Base-by-base conservation (phyloP, 2,888 invertebrate genomes). In the Rhimphoctona megacephalus region DNA sequence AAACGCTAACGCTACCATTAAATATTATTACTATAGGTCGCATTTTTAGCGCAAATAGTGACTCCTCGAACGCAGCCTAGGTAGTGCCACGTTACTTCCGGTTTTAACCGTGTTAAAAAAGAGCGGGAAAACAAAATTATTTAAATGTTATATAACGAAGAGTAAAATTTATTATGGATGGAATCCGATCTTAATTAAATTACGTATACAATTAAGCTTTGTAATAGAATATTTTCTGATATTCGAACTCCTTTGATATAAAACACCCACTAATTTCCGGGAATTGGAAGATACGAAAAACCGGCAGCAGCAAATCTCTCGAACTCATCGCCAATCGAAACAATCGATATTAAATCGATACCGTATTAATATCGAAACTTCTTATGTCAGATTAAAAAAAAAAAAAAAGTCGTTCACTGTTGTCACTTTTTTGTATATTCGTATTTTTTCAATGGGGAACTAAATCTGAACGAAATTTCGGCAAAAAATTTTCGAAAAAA, bases 361-460 rank as follows among this genome's bases (percentile, higher is more conserved):
- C 64, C 36, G 22, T 67, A 69, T 39, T 74, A 74, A 57, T 73
- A 73, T 85, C 81, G 85, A 82, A 74, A 39, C 30, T 57, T 78
- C 76, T 33, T 17, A 17, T 69, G 74, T 57, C 46, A 79, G 14
- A 76, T 52, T 2, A 70, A 80, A 76, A 77, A 54, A 77, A 66
- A 77, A 69, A 57, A 33, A 54, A 33, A 70, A 74, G 43, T 83
- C 54, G 64, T 78, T 67, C 52, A 81, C 73, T 85, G 88, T 89
- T 83, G 83, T 85, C 79, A 66, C 76, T 83, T 73, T 76, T 87
- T 89, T 73, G 49, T 72, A 30, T 39, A 33, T 57, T 57, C 72
- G 66, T 78, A 49, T 61, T 49, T 39, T 39, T 52, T 30, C 22
- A 72, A 46, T 61, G 19, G 49, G n/a, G 3, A 70, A 57, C 8